A percentile compares a stretch with the other conserved stretches of the same genome.
Evolutionary conservation across 2,888 invertebrate genomes (phyloP).

Genomic region (Archips crataeganus): DNA sequence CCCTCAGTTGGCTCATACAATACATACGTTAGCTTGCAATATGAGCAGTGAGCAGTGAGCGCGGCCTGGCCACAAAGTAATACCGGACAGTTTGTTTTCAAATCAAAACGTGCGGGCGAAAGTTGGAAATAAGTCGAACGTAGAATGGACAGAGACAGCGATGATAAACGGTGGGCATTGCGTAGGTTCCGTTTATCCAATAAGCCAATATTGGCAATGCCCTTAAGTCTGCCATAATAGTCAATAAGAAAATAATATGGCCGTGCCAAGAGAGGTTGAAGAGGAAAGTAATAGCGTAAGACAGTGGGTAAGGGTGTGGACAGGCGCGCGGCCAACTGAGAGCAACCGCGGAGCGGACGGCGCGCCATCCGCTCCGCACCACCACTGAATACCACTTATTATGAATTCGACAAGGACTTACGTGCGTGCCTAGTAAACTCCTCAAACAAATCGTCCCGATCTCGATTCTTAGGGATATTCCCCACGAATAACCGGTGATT

Average conservation of each 20-base stretch:
- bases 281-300: neutral
- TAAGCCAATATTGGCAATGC: neutral
- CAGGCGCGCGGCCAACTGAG: constrained; percentile 29
- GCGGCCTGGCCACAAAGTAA: constrained; percentile 23
- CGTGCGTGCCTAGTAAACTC: constrained; percentile 99
- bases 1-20: constrained; percentile 33
- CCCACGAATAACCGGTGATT: constrained; percentile 99
- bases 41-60: neutral
- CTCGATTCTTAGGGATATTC: constrained; percentile 99
- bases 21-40: constrained; percentile 23
- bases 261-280: neutral
- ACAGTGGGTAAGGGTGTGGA: neutral
- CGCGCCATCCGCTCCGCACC: constrained; percentile 44
- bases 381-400: constrained; percentile 79
- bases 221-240: neutral
- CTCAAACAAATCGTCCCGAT: constrained; percentile 99
- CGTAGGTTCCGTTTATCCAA: neutral
- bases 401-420: constrained; percentile 92
- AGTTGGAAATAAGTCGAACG: neutral
- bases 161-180: constrained; percentile 9
- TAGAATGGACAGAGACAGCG: constrained; percentile 16
- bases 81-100: neutral
- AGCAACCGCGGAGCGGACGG: constrained; percentile 49
- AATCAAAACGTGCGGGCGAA: constrained; percentile 16
- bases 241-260: neutral